These are phyloP conservation scores for Ciconia stormi DNA, from an alignment of 2,113 vertebrate genomes.

Conservation along the genomic window DNA sequence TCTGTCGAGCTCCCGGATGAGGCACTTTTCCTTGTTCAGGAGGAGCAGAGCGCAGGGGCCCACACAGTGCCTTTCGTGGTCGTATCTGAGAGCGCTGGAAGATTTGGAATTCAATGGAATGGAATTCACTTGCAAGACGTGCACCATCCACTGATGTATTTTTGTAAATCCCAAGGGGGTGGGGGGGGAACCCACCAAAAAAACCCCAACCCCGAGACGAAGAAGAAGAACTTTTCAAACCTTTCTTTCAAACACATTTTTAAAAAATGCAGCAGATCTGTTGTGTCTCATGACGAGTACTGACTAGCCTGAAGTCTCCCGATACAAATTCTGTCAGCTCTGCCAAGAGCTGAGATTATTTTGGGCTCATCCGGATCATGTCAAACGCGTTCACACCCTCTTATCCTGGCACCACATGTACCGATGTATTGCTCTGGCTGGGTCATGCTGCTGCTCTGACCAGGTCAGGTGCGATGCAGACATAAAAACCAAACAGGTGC, in stretches of 20 bases:
- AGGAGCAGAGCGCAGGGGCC: neutral
- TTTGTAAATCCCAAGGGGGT: neutral
- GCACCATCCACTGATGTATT: accelerated
- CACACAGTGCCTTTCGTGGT: neutral
- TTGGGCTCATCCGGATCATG: neutral
- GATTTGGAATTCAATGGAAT: too few relatives aligned
- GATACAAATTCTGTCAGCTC: neutral
- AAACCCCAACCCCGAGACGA: neutral
- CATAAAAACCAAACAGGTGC: neutral
- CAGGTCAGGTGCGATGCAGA: neutral
- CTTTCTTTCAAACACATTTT: neutral
- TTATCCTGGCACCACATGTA: neutral
- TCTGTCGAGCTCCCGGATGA: neutral
- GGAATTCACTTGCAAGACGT: neutral
- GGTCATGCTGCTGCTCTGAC: neutral
- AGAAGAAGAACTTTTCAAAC: neutral
- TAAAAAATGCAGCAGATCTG: neutral
- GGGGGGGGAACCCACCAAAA: too few relatives aligned
- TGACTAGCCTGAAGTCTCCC: neutral
- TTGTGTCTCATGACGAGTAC: neutral
- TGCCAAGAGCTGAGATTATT: constrained; percentile 28
- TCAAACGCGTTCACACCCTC: neutral
- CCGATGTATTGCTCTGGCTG: neutral
- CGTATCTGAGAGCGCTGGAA: neutral
- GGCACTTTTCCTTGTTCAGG: neutral